A percentile compares a stretch with the other conserved stretches of the same genome.
Conservation (phyloP, 2,797 vertebrate species). For the Notamacropus eugenii region DNA sequence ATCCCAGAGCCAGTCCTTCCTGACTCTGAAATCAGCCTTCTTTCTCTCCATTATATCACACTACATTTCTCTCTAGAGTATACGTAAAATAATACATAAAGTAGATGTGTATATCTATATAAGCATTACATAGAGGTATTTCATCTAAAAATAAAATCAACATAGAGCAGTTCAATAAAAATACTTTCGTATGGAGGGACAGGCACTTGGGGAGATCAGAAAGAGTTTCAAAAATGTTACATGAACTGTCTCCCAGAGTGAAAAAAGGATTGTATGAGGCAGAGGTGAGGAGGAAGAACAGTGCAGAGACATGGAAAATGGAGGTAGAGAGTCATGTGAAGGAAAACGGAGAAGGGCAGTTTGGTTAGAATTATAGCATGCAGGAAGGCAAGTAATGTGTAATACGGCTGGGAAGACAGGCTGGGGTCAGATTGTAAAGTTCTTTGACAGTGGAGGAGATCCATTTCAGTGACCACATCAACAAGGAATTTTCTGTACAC, state of each 20-base stretch:
- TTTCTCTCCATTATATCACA: background rate
- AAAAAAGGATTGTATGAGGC: background rate
- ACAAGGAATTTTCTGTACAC: background rate
- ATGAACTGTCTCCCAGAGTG: background rate
- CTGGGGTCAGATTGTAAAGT: background rate
- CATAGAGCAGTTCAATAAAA: background rate
- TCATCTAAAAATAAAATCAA: background rate
- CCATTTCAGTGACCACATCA: background rate
- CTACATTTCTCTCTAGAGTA: background rate
- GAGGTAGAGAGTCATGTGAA: background rate
- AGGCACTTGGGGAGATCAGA: background rate
- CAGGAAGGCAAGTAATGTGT: background rate
- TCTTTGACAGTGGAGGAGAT: background rate
- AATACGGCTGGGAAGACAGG: background rate
- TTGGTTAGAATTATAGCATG: background rate
- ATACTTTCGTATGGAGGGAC: background rate
- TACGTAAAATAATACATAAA: too few relatives aligned
- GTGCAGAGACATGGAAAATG: background rate
- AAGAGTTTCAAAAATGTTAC: background rate
- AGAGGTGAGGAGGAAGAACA: background rate
- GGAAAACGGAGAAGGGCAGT: background rate
- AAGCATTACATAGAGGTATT: background rate
- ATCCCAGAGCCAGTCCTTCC: background rate
- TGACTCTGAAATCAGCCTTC: background rate
- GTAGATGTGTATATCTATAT: background rate